These are phyloP conservation scores for Helicoverpa armigera DNA, from an alignment of 1,140 invertebrate genomes.

Conservation along the genomic window DNA sequence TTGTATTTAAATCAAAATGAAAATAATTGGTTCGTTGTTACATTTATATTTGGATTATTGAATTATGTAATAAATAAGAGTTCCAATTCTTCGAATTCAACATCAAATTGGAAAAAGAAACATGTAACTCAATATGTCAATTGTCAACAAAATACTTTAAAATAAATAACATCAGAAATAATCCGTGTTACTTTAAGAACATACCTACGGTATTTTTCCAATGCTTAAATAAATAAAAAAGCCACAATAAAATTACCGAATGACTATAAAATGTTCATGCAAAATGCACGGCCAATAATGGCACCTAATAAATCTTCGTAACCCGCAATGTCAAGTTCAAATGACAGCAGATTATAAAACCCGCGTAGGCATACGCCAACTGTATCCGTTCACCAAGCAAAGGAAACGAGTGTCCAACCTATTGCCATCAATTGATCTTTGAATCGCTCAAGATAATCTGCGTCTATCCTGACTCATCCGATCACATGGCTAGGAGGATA, in stretches of 20 bases:
- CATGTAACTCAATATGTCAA: not conserved
- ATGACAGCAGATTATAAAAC: constrained; percentile 38
- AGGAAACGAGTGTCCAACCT: constrained; percentile 32
- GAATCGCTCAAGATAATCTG: constrained; percentile 39
- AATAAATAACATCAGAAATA: no score
- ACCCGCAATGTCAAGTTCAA: constrained; percentile 43
- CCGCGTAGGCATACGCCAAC: constrained; percentile 42
- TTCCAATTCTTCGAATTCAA: no score
- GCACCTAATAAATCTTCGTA: constrained; percentile 33
- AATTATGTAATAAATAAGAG: no score
- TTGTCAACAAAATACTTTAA: not conserved
- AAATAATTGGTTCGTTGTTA: not conserved
- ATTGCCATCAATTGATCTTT: constrained; percentile 49
- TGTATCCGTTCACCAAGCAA: constrained; percentile 31
- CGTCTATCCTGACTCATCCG: constrained; percentile 32
- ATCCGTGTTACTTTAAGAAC: no score
- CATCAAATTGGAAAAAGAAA: no score
- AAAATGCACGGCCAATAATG: not conserved
- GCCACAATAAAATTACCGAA: no score
- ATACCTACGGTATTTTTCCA: no score
- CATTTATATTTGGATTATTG: no score
- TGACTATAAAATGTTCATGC: not conserved
- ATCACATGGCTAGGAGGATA: constrained; percentile 31
- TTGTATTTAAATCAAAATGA: not conserved
- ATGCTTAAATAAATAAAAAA: no score